A percentile compares a stretch with the other conserved stretches of the same genome.
Conservation (phyloP, 2,888 invertebrate species). For the Disparrhopalites patrizii region DNA sequence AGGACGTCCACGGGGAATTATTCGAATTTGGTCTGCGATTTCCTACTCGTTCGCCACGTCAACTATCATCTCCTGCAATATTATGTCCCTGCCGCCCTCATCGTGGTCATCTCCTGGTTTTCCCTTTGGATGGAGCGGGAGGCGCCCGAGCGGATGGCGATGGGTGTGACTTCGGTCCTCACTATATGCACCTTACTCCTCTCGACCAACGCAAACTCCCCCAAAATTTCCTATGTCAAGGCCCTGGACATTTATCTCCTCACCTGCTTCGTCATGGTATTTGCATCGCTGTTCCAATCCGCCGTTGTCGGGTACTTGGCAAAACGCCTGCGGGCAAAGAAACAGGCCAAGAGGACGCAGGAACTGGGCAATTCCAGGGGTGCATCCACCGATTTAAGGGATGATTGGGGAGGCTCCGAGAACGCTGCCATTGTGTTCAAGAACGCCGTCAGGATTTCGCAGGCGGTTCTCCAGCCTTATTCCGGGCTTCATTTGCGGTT, state of each 20-base stretch:
- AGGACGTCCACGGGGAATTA: not conserved
- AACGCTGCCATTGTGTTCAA: not conserved
- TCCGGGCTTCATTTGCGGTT: too few species aligned
- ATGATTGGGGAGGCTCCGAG: not conserved
- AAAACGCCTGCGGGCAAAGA: not conserved
- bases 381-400: not conserved
- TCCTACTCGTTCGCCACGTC: not conserved
- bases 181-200: not conserved
- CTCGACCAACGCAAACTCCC: not conserved
- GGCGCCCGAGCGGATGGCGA: not conserved
- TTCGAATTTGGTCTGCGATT: not conserved
- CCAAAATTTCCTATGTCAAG: slow-evolving; percentile 50
- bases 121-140: slow-evolving; percentile 5
- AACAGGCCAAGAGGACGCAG: not conserved
- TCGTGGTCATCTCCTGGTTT: slow-evolving; percentile 13
- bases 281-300: slow-evolving; percentile 53
- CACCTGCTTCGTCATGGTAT: slow-evolving; percentile 53
- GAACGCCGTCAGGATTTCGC: too few species aligned
- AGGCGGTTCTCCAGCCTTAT: too few species aligned
- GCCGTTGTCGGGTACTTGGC: not conserved
- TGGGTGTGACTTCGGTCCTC: slow-evolving; percentile 7
- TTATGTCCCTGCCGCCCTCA: slow-evolving; percentile 5
- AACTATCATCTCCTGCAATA: slow-evolving; percentile 4
- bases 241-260: slow-evolving; percentile 55
- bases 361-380: not conserved